Percentiles rank a stretch among this genome's conserved stretches.
Evolutionary conservation across 2,888 invertebrate genomes (phyloP).

Genomic region (Quadroppia sp.): DNA sequence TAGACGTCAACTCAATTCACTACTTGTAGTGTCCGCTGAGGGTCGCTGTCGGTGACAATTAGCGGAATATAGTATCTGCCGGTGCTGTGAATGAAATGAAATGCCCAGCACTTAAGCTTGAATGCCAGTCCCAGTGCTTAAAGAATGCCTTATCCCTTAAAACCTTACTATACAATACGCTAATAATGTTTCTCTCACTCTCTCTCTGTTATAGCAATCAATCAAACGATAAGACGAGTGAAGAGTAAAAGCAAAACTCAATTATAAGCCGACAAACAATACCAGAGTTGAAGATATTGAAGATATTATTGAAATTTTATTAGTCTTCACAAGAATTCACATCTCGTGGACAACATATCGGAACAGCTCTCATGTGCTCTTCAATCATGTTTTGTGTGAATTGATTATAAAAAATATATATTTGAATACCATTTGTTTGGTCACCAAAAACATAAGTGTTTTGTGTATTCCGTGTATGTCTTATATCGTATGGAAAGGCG

Average conservation of each 20-base stretch:
- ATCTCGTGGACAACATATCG: neutral
- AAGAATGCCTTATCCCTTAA: neutral
- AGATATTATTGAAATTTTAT: too few species aligned
- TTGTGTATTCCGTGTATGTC: neutral
- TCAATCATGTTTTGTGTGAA: neutral
- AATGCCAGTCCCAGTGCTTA: neutral
- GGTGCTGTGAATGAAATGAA: neutral
- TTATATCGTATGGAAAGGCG: neutral
- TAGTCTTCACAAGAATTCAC: too few species aligned
- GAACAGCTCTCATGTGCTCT: too few species aligned
- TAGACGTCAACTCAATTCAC: neutral
- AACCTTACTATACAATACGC: neutral
- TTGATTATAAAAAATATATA: neutral
- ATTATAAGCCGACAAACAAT: conserved; percentile 8
- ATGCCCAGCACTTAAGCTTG: neutral
- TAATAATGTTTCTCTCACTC: conserved; percentile 13
- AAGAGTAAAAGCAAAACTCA: conserved; percentile 7
- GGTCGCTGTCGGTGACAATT: neutral
- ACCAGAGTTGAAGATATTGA: too few species aligned
- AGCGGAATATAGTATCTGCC: neutral
- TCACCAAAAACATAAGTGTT: neutral
- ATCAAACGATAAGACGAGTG: conserved; percentile 30
- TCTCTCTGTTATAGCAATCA: conserved; percentile 28
- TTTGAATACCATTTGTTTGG: too few species aligned
- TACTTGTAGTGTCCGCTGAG: neutral